These are phyloP conservation scores for Tachysurus vachellii DNA, from an alignment of 2,113 vertebrate genomes.

Conservation along the genomic window DNA sequence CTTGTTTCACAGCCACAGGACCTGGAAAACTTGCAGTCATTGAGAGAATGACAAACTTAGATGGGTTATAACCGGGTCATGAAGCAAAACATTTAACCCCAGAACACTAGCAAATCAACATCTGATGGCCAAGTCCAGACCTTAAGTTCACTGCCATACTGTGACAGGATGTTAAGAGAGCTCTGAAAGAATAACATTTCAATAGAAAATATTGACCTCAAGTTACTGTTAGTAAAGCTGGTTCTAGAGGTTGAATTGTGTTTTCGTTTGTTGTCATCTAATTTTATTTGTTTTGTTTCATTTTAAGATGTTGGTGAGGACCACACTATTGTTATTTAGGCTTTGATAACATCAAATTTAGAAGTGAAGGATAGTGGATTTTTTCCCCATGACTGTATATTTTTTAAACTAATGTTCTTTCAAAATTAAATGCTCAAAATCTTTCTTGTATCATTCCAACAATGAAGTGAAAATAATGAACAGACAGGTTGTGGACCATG, in stretches of 20 bases:
- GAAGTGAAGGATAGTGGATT: background rate
- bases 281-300: background rate
- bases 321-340: background rate
- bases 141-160: background rate
- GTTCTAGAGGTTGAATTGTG: background rate
- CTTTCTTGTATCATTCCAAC: background rate
- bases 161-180: background rate
- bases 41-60: background rate
- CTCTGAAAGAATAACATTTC: background rate
- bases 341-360: background rate
- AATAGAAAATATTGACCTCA: background rate
- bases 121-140: background rate
- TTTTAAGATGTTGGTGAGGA: background rate
- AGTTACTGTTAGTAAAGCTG: background rate
- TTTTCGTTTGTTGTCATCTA: background rate
- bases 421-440: background rate
- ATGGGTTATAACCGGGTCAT: background rate
- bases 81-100: background rate
- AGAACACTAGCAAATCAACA: background rate
- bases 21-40: background rate
- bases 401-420: background rate
- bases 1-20: background rate
- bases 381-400: background rate
- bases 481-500: background rate
- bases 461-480: background rate